A percentile compares a stretch with the other conserved stretches of the same genome.
phyloP scores from a whole-genome alignment of 2,797 vertebrate species.

The Naso thynnoides region DNA sequence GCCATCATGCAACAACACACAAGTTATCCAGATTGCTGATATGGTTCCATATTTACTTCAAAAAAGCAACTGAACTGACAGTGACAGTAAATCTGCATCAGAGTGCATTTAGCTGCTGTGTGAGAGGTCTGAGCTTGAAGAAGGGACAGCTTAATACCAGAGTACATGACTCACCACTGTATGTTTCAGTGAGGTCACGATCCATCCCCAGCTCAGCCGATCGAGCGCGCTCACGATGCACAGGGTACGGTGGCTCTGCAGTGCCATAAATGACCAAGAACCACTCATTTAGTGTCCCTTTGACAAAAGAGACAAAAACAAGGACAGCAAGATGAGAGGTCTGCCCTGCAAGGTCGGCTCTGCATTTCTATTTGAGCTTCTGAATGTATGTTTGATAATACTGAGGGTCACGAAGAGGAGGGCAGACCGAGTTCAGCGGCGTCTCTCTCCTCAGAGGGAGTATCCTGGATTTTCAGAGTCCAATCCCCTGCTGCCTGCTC shows the following conservation, averaged over 20 bases:
- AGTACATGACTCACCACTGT: constrained; percentile 77
- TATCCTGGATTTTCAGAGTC: constrained; percentile 93
- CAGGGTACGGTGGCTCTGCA: constrained; percentile 87
- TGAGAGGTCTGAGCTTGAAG: constrained; percentile 16
- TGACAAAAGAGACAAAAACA: constrained; percentile 17
- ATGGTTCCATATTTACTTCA: not conserved
- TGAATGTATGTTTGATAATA: constrained; percentile 27
- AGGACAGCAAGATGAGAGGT: constrained; percentile 20
- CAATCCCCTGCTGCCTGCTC: constrained; percentile 93
- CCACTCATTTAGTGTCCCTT: constrained; percentile 93
- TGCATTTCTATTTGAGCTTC: constrained; percentile 21
- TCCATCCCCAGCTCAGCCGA: constrained; percentile 82
- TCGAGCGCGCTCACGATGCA: constrained; percentile 84
- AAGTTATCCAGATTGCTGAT: constrained; percentile 15
- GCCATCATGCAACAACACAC: constrained; percentile 19
- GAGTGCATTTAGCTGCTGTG: constrained; percentile 30
- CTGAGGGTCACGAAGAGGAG: constrained; percentile 29
- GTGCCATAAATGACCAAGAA: constrained; percentile 95
- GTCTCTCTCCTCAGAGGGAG: constrained; percentile 88
- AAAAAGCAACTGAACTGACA: not conserved
- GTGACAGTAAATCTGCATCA: constrained; percentile 15
- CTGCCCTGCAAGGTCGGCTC: constrained; percentile 22
- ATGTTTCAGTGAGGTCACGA: constrained; percentile 77
- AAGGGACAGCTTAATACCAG: constrained; percentile 19
- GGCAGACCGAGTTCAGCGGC: constrained; percentile 87